Conservation (phyloP, 1,140 invertebrate genomes). For the Magallana gigas region DNA sequence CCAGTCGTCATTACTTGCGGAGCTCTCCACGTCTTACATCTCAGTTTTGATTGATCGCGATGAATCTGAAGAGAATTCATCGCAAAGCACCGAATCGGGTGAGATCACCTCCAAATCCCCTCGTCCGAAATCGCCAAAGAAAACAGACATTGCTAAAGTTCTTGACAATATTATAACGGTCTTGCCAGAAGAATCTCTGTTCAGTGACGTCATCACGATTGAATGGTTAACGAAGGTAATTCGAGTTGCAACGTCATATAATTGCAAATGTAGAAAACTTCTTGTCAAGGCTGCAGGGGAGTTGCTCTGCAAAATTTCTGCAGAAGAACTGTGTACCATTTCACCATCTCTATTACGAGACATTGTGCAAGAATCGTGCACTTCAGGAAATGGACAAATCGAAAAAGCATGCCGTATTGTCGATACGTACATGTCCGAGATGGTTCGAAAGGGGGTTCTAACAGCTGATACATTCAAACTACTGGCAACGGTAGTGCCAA, state of each 20-base stretch:
- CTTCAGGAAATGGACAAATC: slow-evolving; percentile 58
- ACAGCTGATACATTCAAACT: slow-evolving; percentile 74
- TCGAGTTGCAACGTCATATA: slow-evolving; percentile 65
- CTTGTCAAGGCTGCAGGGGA: slow-evolving; percentile 70
- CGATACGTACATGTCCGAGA: slow-evolving; percentile 73
- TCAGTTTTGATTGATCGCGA: slow-evolving; percentile 61
- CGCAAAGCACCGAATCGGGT: slow-evolving; percentile 39
- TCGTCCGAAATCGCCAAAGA: slow-evolving; percentile 51
- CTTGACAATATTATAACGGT: slow-evolving; percentile 69
- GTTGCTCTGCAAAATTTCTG: slow-evolving; percentile 67
- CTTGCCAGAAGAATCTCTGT: slow-evolving; percentile 71
- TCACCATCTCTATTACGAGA: slow-evolving; percentile 73
- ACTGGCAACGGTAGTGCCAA: slow-evolving; percentile 70
- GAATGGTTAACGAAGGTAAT: slow-evolving; percentile 74
- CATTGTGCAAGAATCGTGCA: slow-evolving; percentile 68
- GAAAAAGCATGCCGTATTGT: slow-evolving; percentile 70
- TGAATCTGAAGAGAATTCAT: slow-evolving; percentile 50
- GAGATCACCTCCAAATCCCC: slow-evolving; percentile 23
- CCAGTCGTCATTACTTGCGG: slow-evolving; percentile 60
- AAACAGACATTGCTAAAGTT: slow-evolving; percentile 60
- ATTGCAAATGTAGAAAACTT: slow-evolving; percentile 68
- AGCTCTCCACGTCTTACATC: slow-evolving; percentile 68
- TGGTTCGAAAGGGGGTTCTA: slow-evolving; percentile 71
- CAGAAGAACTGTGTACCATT: slow-evolving; percentile 71
- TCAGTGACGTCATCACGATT: slow-evolving; percentile 67